Percentiles rank a stretch among this genome's conserved stretches.
Conservation (phyloP, 2,888 invertebrate genomes). For the Trissolcus japonicus region DNA sequence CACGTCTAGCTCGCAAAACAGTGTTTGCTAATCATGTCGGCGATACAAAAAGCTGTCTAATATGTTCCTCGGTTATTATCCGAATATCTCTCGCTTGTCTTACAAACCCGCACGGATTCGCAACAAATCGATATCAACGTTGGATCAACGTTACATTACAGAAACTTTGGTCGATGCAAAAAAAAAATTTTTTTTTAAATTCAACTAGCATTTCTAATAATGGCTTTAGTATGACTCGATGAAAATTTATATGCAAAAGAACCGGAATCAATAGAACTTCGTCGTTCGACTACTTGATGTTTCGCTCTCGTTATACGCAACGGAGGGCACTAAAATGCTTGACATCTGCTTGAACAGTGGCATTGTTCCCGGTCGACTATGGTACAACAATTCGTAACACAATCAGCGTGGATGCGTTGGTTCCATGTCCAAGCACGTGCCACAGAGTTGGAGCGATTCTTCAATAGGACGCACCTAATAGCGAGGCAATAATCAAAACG, state of each 20-base stretch:
- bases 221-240: background rate
- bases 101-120: background rate
- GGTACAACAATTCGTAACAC: background rate
- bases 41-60: slow-evolving; percentile 24
- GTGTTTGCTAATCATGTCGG: slow-evolving; percentile 25
- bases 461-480: background rate
- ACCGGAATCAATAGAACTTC: background rate
- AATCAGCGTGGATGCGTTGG: background rate
- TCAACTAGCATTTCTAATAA: background rate
- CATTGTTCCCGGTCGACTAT: background rate
- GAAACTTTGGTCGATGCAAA: background rate
- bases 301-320: background rate
- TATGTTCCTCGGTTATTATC: slow-evolving; percentile 3
- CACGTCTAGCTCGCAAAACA: slow-evolving; percentile 10
- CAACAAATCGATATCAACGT: slow-evolving; percentile 3
- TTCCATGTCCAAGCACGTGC: background rate
- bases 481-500: background rate
- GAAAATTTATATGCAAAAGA: slow-evolving; percentile 1
- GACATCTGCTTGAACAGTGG: background rate
- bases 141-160: background rate
- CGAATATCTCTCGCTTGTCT: background rate
- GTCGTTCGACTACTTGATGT: too few relatives aligned
- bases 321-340: background rate
- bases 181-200: too few relatives aligned
- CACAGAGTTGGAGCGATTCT: background rate